Evolutionary conservation across 1,140 invertebrate species (phyloP).

Genomic region (Leucophenga varia): DNA sequence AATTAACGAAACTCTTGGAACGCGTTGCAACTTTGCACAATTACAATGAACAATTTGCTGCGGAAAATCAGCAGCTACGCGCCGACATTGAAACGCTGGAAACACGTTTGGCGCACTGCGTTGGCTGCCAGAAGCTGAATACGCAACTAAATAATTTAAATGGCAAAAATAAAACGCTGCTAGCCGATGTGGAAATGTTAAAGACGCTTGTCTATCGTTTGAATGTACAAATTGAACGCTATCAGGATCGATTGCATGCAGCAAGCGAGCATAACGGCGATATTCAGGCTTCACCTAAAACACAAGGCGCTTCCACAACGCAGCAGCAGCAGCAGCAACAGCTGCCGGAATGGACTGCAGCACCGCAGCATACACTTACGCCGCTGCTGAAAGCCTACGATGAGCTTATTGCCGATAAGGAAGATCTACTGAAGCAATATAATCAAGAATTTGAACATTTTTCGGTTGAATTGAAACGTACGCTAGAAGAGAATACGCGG

Average conservation of each 20-base stretch:
- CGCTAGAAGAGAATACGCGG: constrained; percentile 65
- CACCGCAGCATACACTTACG: constrained; percentile 55
- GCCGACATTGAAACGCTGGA: constrained; percentile 25
- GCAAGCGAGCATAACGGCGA: constrained; percentile 16
- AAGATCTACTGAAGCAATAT: constrained; percentile 64
- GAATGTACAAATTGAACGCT: constrained; percentile 67
- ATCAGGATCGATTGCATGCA: constrained; percentile 64
- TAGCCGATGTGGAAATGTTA: constrained; percentile 65
- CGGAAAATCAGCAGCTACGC: constrained; percentile 44
- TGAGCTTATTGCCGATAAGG: constrained; percentile 67
- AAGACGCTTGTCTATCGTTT: constrained; percentile 69
- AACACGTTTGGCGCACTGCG: constrained; percentile 35
- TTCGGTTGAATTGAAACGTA: constrained; percentile 62
- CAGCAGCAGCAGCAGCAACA: constrained; percentile 1
- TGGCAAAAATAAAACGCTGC: constrained; percentile 59
- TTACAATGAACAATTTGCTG: constrained; percentile 48
- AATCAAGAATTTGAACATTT: constrained; percentile 65
- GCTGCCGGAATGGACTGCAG: constrained; percentile 9
- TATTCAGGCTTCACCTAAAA: too few species aligned
- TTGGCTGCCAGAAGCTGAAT: constrained; percentile 45
- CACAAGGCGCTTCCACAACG: too few species aligned
- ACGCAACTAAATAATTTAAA: constrained; percentile 52
- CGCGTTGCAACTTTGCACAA: constrained; percentile 43
- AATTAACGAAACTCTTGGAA: constrained; percentile 47
- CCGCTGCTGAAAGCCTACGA: constrained; percentile 70